Conservation (phyloP, 2,888 invertebrate species). For the Amblyjoppa proteus region DNA sequence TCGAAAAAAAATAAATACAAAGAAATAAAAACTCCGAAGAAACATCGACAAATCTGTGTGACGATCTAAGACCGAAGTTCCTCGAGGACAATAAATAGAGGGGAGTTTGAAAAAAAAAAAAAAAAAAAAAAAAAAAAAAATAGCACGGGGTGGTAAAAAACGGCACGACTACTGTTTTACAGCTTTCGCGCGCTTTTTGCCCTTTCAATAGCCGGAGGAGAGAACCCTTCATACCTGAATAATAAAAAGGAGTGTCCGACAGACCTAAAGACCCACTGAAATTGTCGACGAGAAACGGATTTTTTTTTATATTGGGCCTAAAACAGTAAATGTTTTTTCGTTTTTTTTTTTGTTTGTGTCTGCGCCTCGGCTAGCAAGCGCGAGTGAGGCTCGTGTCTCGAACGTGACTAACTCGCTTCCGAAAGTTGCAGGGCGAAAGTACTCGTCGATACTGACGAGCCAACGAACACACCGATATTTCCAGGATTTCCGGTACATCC, state of each 20-base stretch:
- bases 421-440: conserved; percentile 3
- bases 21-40: neutral
- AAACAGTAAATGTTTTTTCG: conserved; percentile 23
- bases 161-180: conserved; percentile 37
- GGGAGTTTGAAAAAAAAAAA: too few species aligned
- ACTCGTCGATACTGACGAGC: neutral
- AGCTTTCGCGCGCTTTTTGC: conserved; percentile 44
- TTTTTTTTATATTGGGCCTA: conserved; percentile 46
- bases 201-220: conserved; percentile 47
- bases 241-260: conserved; percentile 59
- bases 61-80: neutral
- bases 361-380: neutral
- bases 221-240: conserved; percentile 64
- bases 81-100: neutral
- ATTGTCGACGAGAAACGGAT: conserved; percentile 33
- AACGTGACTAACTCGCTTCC: conserved; percentile 24
- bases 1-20: too few species aligned
- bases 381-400: conserved; percentile 47
- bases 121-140: neutral
- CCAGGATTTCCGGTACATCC: conserved; percentile 66
- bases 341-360: neutral
- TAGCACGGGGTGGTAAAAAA: neutral
- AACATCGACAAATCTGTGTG: neutral
- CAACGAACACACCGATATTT: conserved; percentile 25
- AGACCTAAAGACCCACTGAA: conserved; percentile 58